Evolutionary conservation across 2,888 invertebrate genomes (phyloP), one percentile per base, ranked within the genome.

Genomic region (Acheta domesticus): DNA sequence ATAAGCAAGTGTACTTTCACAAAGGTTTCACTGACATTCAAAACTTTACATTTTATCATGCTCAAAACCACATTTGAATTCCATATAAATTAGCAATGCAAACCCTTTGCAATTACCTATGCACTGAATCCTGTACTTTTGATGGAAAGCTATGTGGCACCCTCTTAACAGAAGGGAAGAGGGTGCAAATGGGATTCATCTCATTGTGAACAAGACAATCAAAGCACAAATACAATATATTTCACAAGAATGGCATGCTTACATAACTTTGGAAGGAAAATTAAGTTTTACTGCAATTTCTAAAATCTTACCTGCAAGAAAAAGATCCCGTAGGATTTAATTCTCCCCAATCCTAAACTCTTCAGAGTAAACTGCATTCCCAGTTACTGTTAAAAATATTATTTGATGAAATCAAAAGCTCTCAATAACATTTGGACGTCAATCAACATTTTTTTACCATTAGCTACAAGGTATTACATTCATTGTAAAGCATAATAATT

Each of bases 141-240:
- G 16, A 62, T 62, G 62, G n/a, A 62, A n/a, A 5, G 3, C n/a
- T 62, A 62, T 62, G 16, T 19, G n/a, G 62, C 62, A 62, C 62
- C 62, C 62, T n/a, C n/a, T n/a, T 14, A 62, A 62, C 62, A 62
- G 36, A 36, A 36, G n/a, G 62, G 62, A 62, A 62, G n/a, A 19
- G 14, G 62, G 62, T 62, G n/a, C n/a, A 62, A 14, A 62, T 62
- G n/a, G 62, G 62, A 62, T 62, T 62, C n/a, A 14, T 62, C 62
- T 62, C 4, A 62, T 62, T 62, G 62, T 62, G 62, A 62, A 62
- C 62, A 62, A 62, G 16, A 62, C 62, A 62, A 62, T 62, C 16
- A 62, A 87, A 88, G 87, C 88, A 87, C 87, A 87, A 86, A 87
- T 87, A 88, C 87, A 88, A 85, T 87, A 87, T 87, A 87, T 87